A percentile compares a stretch with the other conserved stretches of the same genome.
These are phyloP conservation scores for Spilosoma lubricipeda DNA, from an alignment of 2,888 invertebrate species.

Conservation along the genomic window DNA sequence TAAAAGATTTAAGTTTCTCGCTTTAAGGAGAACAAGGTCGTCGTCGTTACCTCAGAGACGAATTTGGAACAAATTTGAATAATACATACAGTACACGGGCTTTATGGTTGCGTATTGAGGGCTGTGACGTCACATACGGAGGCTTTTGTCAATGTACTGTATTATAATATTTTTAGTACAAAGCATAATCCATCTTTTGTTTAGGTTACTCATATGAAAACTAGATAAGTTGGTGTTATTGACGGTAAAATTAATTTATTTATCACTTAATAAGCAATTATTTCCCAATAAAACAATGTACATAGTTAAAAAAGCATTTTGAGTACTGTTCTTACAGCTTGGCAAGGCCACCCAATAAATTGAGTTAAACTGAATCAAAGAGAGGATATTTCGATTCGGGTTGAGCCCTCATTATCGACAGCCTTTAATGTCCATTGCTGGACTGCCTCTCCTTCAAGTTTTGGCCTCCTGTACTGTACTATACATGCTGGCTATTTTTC, in stretches of 20 bases:
- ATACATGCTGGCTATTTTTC: too few species aligned
- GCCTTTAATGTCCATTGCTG: too few species aligned
- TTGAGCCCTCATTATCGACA: too few species aligned
- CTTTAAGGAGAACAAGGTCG: constrained; percentile 14
- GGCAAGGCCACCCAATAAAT: too few species aligned
- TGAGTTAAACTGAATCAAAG: too few species aligned
- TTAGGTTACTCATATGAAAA: not conserved
- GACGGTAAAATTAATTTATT: not conserved
- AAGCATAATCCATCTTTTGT: not conserved
- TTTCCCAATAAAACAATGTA: too few species aligned
- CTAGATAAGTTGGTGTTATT: not conserved
- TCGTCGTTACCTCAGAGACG: constrained; percentile 10
- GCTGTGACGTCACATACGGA: constrained; percentile 23
- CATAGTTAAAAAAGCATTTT: too few species aligned
- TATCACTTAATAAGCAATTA: too few species aligned
- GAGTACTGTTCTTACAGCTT: too few species aligned
- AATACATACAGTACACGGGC: constrained; percentile 44
- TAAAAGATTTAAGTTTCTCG: constrained; percentile 19
- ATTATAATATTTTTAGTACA: not conserved
- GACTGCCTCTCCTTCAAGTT: too few species aligned
- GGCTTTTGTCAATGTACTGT: constrained; percentile 3
- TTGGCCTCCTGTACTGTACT: too few species aligned
- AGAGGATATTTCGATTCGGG: too few species aligned
- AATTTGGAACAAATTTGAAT: constrained; percentile 50
- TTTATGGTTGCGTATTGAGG: constrained; percentile 42